phyloP scores from a whole-genome alignment of 92 coral and sea anemone species.

The Bergia sp. region DNA sequence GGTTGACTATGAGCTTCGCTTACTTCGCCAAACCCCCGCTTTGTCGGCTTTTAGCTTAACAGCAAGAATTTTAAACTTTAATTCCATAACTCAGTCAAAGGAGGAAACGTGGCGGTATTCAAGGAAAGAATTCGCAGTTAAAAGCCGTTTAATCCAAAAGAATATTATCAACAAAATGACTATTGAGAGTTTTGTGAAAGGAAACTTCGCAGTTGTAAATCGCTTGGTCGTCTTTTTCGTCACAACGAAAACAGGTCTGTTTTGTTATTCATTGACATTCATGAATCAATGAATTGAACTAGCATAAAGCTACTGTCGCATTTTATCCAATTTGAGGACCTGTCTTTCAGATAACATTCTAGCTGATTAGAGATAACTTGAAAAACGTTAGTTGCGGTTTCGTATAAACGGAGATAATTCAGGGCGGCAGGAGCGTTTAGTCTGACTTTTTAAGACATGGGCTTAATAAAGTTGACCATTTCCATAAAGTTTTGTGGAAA shows the following conservation, averaged over 20 bases:
- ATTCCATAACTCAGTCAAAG: not conserved
- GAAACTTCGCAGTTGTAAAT: not conserved
- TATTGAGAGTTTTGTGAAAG: not conserved
- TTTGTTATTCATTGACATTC: not conserved
- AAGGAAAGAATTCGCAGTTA: not conserved
- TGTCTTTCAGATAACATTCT: too few relatives aligned
- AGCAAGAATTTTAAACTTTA: constrained; percentile 41
- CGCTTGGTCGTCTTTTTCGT: not conserved
- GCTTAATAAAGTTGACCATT: not conserved
- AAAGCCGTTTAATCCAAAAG: constrained; percentile 17
- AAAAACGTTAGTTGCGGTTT: not conserved
- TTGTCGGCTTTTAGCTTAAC: constrained; percentile 1
- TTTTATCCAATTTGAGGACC: not conserved
- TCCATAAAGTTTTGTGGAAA: not conserved
- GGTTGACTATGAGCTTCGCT: constrained; percentile 7
- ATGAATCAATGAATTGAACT: too few relatives aligned
- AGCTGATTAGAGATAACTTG: too few relatives aligned
- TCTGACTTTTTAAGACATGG: too few relatives aligned
- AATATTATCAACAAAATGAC: not conserved
- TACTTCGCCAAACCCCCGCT: constrained; percentile 23
- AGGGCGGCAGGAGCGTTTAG: too few relatives aligned
- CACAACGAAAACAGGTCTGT: not conserved
- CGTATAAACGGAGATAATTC: not conserved
- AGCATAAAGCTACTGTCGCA: not conserved
- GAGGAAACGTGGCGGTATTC: constrained; percentile 22